Evolutionary conservation across 2,113 vertebrate species (phyloP), one percentile per base, ranked within the genome.

Genomic region (Myodes glareolus): DNA sequence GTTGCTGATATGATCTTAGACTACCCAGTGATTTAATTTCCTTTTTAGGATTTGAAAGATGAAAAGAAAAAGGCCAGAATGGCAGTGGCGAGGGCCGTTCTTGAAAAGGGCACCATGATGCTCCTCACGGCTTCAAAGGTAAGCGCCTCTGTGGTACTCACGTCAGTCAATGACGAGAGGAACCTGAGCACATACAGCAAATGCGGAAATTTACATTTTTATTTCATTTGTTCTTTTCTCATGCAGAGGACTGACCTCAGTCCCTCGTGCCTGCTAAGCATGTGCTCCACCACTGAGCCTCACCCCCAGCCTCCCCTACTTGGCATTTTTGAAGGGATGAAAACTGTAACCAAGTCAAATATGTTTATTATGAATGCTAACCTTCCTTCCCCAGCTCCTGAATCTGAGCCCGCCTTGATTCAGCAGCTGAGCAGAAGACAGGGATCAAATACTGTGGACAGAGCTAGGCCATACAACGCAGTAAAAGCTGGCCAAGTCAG

Each of bases 41-140:
- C 65, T 92, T 92, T 98, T 90, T 92, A 99, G 99, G 99, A 99
- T 98, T 98, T 99, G 97, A 99, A 99, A 98, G 99, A 99, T 96
- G 99, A 99, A 98, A 99, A 99, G 98, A 99, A 99, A 98, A 99
- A 99, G 97, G 99, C 99, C 7, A 99, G 99, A 96, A 99, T 99
- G 99, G 99, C 99, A 90, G 99, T 99, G 45, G 99, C 99, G 58
- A 98, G 99, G 94, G 99, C 99, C 1, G 99, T 99, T 96, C 99
- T 99, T 95, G 99, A 99, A 98, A 99, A 99, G 97, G 99, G 99
- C 97, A 99, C 99, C 45, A 99, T 99, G 99, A 99, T 99, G 99
- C 99, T 99, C 47, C 99, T 99, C 92, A 99, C 99, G 80, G 99
- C 99, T 89, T 99, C 99, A 61, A 99, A 99, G 99, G 99, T 99